phyloP scores from a whole-genome alignment of 2,113 vertebrate species.

The Cebus imitator region DNA sequence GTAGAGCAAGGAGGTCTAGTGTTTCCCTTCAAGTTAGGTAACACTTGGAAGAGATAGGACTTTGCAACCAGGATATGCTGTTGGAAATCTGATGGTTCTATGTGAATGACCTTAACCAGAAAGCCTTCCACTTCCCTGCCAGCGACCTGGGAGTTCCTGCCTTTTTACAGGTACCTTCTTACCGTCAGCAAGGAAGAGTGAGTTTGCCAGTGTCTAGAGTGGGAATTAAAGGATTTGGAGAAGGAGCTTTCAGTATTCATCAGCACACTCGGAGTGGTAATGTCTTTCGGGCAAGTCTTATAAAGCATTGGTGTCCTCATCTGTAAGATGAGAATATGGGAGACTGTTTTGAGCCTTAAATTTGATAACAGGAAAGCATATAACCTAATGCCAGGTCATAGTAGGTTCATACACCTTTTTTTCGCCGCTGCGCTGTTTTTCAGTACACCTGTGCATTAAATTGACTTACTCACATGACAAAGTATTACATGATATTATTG shows the following conservation, averaged over 20 bases:
- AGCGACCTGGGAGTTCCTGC: neutral
- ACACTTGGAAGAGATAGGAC: neutral
- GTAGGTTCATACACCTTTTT: neutral
- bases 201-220: neutral
- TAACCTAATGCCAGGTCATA: neutral
- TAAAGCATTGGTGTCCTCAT: rapidly evolving
- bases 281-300: neutral
- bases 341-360: neutral
- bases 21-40: neutral
- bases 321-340: neutral
- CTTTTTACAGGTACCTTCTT: neutral
- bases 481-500: neutral
- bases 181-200: neutral
- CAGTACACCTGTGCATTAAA: neutral
- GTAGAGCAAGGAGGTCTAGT: neutral
- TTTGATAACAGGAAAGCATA: neutral
- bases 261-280: neutral
- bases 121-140: neutral
- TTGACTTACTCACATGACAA: neutral
- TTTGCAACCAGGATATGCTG: neutral
- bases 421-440: neutral
- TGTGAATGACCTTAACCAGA: neutral
- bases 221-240: neutral
- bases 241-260: too few species aligned
- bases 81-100: neutral